Evolutionary conservation across 1,140 invertebrate genomes (phyloP).

Genomic region (Eulimnadia texana): DNA sequence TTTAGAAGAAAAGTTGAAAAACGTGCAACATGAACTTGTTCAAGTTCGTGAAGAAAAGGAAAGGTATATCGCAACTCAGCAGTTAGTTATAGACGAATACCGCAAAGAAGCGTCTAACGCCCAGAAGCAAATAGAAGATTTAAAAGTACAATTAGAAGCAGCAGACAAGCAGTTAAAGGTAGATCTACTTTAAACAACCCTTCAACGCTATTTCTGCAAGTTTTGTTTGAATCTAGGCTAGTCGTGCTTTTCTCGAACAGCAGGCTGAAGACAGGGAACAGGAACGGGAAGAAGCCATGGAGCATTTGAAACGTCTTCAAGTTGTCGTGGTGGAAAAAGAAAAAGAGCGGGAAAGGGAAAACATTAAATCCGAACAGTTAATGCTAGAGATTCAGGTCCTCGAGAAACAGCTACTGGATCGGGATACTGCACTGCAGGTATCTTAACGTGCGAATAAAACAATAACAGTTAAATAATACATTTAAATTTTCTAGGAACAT

Average conservation of each 20-base stretch:
- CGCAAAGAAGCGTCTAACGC: not conserved
- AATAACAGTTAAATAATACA: not conserved
- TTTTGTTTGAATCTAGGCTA: not conserved
- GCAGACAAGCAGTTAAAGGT: constrained; percentile 9
- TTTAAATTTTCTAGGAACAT: not conserved
- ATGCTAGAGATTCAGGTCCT: not conserved
- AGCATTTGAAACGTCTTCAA: constrained; percentile 1
- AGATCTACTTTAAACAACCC: not conserved
- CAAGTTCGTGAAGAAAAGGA: not conserved
- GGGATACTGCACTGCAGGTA: not conserved
- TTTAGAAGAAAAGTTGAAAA: not conserved
- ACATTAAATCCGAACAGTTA: not conserved
- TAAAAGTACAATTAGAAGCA: not conserved
- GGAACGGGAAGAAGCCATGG: constrained; percentile 6
- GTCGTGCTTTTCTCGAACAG: constrained; percentile 3
- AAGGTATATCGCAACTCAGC: not conserved
- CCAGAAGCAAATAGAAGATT: constrained; percentile 1
- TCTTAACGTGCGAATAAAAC: not conserved
- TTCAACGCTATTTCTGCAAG: not conserved
- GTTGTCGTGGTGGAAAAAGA: not conserved
- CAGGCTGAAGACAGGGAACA: constrained; percentile 4
- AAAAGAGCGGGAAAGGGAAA: constrained; percentile 3
- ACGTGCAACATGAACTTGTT: not conserved
- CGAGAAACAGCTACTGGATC: not conserved
- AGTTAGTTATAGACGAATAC: not conserved